Evolutionary conservation across 2,888 invertebrate genomes (phyloP).

Genomic region (Lissocephala sabroskyi): DNA sequence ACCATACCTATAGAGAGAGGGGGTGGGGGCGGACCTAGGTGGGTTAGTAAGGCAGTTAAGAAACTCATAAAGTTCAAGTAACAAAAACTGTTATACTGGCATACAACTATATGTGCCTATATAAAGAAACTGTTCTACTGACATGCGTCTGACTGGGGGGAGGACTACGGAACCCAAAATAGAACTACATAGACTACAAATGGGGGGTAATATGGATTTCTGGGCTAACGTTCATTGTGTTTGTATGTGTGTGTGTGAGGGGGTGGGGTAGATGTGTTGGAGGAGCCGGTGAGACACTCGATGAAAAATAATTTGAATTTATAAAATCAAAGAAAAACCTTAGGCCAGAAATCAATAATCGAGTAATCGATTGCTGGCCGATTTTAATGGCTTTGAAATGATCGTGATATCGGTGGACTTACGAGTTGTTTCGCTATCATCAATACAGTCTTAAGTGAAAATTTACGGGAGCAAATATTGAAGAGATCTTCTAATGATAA

Average conservation of each 20-base stretch:
- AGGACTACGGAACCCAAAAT: too few species aligned
- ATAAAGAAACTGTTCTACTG: too few species aligned
- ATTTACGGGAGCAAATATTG: conserved; percentile 98
- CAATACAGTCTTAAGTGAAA: conserved; percentile 97
- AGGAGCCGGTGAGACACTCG: conserved; percentile 69
- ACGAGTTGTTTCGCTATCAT: conserved; percentile 99
- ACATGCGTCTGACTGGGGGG: too few species aligned
- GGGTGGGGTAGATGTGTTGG: too few species aligned
- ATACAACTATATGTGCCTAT: too few species aligned
- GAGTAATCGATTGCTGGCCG: too few species aligned
- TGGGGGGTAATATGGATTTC: too few species aligned
- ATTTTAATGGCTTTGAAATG: not conserved
- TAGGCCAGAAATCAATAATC: not conserved
- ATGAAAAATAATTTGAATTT: conserved; percentile 17
- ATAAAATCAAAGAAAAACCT: conserved; percentile 19
- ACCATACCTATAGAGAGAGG: not conserved
- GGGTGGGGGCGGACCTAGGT: not conserved
- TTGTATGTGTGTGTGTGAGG: not conserved
- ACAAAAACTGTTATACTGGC: not conserved
- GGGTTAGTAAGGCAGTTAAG: not conserved
- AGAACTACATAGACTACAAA: not conserved
- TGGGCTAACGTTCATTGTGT: conserved; percentile 5
- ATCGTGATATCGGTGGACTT: conserved; percentile 73
- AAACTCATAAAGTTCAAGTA: too few species aligned
- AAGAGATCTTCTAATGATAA: conserved; percentile 99